Conservation (phyloP, 2,888 invertebrate species). For the Torymus texanus region DNA sequence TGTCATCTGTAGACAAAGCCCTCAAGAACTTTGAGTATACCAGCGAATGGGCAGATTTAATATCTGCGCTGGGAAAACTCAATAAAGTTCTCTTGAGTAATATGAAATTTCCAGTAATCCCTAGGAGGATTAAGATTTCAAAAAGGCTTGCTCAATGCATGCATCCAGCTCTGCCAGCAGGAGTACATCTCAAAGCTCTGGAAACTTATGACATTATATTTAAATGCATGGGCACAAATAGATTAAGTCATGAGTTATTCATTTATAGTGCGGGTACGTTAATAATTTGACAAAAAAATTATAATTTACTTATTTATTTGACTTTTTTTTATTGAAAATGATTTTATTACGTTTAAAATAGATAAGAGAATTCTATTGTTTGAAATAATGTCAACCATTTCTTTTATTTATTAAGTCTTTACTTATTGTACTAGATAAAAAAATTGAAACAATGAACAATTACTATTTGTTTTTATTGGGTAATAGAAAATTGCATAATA, state of each 20-base stretch:
- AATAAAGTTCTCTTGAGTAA: conserved; percentile 90
- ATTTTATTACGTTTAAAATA: background rate
- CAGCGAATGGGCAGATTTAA: conserved; percentile 96
- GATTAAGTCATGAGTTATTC: conserved; percentile 87
- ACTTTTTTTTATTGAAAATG: background rate
- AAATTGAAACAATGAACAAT: too few species aligned
- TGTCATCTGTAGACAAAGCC: conserved; percentile 89
- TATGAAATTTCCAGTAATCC: conserved; percentile 89
- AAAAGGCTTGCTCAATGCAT: conserved; percentile 95
- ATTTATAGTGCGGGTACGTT: conserved; percentile 84
- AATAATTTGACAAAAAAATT: conserved; percentile 49
- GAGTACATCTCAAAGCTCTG: conserved; percentile 92
- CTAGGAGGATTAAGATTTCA: conserved; percentile 89
- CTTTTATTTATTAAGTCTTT: too few species aligned
- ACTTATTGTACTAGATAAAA: too few species aligned
- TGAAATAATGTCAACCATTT: too few species aligned
- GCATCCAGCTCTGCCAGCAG: conserved; percentile 93
- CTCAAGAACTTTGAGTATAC: conserved; percentile 93
- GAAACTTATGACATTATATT: conserved; percentile 95
- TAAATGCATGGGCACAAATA: conserved; percentile 88
- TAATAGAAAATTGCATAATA: too few species aligned
- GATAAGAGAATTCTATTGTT: background rate
- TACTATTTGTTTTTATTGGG: too few species aligned
- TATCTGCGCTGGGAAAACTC: conserved; percentile 91
- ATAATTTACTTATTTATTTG: conserved; percentile 1